These are phyloP conservation scores for Zaprionus africanus DNA, from an alignment of 1,140 invertebrate genomes.

Conservation along the genomic window DNA sequence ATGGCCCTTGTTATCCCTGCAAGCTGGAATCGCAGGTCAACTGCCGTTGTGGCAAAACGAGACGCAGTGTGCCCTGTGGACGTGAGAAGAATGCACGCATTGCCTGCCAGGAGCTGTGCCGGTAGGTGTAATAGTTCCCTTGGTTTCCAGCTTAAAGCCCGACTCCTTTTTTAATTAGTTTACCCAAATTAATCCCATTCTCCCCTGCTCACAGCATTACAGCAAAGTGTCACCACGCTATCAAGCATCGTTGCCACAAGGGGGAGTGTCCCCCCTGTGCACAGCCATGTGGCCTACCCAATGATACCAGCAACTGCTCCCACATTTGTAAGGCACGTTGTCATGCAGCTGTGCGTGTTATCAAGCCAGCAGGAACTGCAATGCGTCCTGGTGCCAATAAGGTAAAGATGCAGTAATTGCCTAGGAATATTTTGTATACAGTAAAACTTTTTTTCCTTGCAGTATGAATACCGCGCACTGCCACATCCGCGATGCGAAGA, in stretches of 20 bases:
- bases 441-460: neutral
- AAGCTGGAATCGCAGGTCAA: slow-evolving; percentile 90
- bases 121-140: slow-evolving; percentile 38
- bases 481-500: slow-evolving; percentile 90
- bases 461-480: slow-evolving; percentile 88
- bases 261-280: slow-evolving; percentile 93
- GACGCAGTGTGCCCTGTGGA: slow-evolving; percentile 94
- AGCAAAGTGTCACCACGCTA: slow-evolving; percentile 91
- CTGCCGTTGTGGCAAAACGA: slow-evolving; percentile 93
- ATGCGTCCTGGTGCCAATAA: slow-evolving; percentile 38
- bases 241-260: slow-evolving; percentile 94
- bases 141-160: too few species aligned
- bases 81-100: slow-evolving; percentile 91
- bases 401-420: neutral
- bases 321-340: slow-evolving; percentile 92
- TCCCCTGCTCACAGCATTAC: slow-evolving; percentile 85
- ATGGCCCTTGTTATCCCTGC: slow-evolving; percentile 96
- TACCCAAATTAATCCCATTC: too few species aligned
- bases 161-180: too few species aligned
- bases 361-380: slow-evolving; percentile 30
- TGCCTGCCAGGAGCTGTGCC: slow-evolving; percentile 89
- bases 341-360: slow-evolving; percentile 91
- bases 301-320: slow-evolving; percentile 87
- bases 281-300: slow-evolving; percentile 88
- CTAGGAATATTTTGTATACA: too few species aligned